Percentiles rank a stretch among this genome's conserved stretches.
Conservation (phyloP, 1,140 invertebrate species). For the Tetragonula clypearis region DNA sequence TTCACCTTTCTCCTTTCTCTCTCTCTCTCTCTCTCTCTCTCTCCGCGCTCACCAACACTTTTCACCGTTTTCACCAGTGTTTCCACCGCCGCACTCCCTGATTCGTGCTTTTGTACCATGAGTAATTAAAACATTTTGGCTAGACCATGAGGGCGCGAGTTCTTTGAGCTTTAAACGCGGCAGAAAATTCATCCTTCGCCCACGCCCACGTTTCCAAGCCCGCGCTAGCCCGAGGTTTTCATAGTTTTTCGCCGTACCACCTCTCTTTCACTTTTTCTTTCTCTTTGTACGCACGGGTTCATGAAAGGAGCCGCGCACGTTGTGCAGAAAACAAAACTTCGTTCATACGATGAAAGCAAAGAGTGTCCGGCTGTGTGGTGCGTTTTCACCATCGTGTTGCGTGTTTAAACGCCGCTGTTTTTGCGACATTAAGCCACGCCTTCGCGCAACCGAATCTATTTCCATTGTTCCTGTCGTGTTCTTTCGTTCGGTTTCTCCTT, state of each 20-base stretch:
- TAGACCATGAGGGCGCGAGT: conserved; percentile 60
- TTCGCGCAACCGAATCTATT: background rate
- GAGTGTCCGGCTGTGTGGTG: conserved; percentile 27
- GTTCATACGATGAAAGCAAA: conserved; percentile 45
- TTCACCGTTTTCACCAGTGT: conserved; percentile 35
- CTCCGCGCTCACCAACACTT: background rate
- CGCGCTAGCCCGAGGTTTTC: background rate
- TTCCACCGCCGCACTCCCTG: background rate
- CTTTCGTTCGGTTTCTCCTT: background rate
- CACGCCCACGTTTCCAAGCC: background rate
- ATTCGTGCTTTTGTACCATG: conserved; percentile 66
- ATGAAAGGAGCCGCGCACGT: conserved; percentile 44
- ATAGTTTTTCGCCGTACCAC: background rate
- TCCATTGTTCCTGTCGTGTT: background rate
- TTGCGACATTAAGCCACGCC: conserved; percentile 7
- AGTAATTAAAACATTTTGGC: conserved; percentile 77
- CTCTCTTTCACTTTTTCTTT: background rate
- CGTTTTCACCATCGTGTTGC: background rate
- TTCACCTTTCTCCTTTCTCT: conserved; percentile 54
- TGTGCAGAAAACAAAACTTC: conserved; percentile 42
- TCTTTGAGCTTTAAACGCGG: conserved; percentile 71
- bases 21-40: too few species aligned
- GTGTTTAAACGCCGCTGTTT: conserved; percentile 30
- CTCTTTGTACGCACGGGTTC: conserved; percentile 8
- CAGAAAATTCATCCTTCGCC: conserved; percentile 66